phyloP scores from a whole-genome alignment of 92 coral and sea anemone genomes.

The Virgularia gustaviana region DNA sequence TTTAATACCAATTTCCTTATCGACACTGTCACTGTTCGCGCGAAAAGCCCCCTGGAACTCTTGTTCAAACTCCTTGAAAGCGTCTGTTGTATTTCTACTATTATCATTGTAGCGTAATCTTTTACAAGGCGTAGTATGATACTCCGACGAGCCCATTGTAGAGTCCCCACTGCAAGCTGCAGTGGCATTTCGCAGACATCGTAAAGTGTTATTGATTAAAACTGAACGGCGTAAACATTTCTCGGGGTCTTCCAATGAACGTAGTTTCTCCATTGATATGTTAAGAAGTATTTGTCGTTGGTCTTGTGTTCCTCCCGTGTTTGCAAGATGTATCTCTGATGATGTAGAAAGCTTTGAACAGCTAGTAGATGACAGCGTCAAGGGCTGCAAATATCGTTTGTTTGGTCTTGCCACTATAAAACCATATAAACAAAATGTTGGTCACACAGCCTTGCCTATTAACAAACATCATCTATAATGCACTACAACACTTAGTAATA shows the following conservation, averaged over 20 bases:
- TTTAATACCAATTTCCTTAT: slow-evolving; percentile 10
- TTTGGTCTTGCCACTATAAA: slow-evolving; percentile 35
- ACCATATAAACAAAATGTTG: too few species aligned
- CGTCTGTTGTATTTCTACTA: not conserved
- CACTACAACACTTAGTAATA: too few species aligned
- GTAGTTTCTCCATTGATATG: slow-evolving; percentile 86
- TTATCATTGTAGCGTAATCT: slow-evolving; percentile 17
- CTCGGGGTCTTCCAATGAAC: slow-evolving; percentile 88
- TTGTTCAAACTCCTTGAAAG: not conserved
- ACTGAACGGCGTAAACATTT: slow-evolving; percentile 85
- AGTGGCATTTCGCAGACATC: slow-evolving; percentile 62
- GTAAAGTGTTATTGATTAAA: slow-evolving; percentile 86
- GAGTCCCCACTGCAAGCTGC: not conserved
- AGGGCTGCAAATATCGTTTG: too few species aligned
- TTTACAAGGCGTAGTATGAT: slow-evolving; percentile 19
- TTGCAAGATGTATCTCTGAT: not conserved
- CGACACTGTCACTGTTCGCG: not conserved
- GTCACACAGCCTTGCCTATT: too few species aligned
- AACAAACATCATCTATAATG: too few species aligned
- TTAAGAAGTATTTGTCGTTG: slow-evolving; percentile 67
- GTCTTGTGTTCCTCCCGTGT: not conserved
- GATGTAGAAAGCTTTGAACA: slow-evolving; percentile 20
- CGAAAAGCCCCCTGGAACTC: slow-evolving; percentile 2
- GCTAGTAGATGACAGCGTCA: not conserved
- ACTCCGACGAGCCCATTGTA: slow-evolving; percentile 1